Evolutionary conservation across 1,140 invertebrate genomes (phyloP), one percentile per base, ranked within the genome.

Genomic region (Cepaea nemoralis): DNA sequence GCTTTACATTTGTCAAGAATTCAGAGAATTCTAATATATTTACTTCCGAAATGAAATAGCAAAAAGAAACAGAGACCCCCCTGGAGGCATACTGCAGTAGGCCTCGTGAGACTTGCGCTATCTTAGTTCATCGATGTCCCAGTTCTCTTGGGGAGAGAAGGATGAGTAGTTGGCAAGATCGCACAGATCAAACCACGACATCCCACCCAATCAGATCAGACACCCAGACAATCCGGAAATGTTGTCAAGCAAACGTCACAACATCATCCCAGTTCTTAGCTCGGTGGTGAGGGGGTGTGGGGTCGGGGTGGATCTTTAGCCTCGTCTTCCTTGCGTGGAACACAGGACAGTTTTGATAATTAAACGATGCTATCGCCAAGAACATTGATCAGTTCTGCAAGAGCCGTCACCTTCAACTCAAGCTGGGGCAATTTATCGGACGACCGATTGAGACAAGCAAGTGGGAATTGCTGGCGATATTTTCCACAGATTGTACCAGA

Each of bases 361-460:
- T 63, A 16, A 31, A n/a, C 59, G 59, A 63, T 27, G 59, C 33
- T 63, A 63, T 63, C 59, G 59, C 22, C 22, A 1, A 31, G 1
- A 63, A 63, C 16, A 6, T 31, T 1, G 22, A 63, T 63, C 27
- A 10, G 27, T 12, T 31, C 8, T 63, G 59, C 35, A 70, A 37
- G 35, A 39, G 19, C 39, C 35, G 69, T 5, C 35, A 24, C 69
- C 69, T n/a, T 0, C 6, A 70, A 42, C 5, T 2, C 35, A 40
- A 42, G 35, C 35, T 5, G 3, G 37, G 69, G 69, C 69, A 70
- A 70, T 70, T 70, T 39, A 70, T 24, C 69, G 37, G 35, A 42
- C 69, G 0, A 39, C 35, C 22, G 69, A 69, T 22, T 2, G 40
- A 33, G n/a, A 39, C 19, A 31, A 22, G 37, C 69, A 2, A 70